Conservation (phyloP, 2,113 vertebrate species). For the Onychostoma macrolepis region DNA sequence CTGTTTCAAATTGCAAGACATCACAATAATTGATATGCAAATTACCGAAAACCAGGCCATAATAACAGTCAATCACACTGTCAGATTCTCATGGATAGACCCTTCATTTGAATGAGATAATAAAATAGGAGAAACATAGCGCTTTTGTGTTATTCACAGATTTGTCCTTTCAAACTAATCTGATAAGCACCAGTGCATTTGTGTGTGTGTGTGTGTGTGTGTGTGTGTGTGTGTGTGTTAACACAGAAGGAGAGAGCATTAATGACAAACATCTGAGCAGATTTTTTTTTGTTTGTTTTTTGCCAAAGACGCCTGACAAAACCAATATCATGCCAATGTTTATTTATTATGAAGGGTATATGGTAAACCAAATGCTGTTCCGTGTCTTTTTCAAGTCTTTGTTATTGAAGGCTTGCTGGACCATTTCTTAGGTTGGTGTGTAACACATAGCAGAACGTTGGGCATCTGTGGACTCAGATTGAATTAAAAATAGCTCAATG, state of each 20-base stretch:
- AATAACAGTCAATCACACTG: conserved; percentile 19
- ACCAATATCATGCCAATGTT: neutral
- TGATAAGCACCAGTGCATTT: conserved; percentile 20
- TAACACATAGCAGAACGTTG: neutral
- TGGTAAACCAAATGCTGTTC: neutral
- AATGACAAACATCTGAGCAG: conserved; percentile 13
- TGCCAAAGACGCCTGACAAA: neutral
- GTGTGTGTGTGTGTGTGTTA: neutral
- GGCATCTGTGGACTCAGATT: neutral
- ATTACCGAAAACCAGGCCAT: conserved; percentile 21
- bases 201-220: neutral
- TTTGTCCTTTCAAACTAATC: conserved; percentile 24
- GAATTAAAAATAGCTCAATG: neutral
- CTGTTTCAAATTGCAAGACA: neutral
- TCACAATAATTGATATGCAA: conserved; percentile 26
- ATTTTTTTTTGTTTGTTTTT: neutral
- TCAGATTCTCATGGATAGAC: conserved; percentile 19
- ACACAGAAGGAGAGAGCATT: conserved; percentile 26
- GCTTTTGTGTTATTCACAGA: conserved; percentile 36
- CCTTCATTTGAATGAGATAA: conserved; percentile 25
- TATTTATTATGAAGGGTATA: neutral
- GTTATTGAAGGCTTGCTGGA: neutral
- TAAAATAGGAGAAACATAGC: conserved; percentile 23
- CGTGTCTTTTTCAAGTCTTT: neutral
- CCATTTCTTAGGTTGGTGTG: neutral